Evolutionary conservation across 2,797 vertebrate species (phyloP), one percentile per base, ranked within the genome.

Genomic region (Allobates femoralis): DNA sequence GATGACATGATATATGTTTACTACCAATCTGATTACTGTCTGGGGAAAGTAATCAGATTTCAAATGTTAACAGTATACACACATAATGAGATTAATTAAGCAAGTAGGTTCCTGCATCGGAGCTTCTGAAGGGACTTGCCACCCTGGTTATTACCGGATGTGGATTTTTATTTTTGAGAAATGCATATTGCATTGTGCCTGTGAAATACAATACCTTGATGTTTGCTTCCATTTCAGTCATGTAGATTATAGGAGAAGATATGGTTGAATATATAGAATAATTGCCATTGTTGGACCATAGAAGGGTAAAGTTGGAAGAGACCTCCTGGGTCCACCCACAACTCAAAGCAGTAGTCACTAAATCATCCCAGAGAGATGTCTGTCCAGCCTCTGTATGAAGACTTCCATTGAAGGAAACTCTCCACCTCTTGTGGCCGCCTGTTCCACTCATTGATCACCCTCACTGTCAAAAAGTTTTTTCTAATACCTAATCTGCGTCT

Each of bases 31-130:
- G 79, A 78, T 83, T 83, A 66, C 56, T 50, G 41, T 81, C 85
- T 83, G 46, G 80, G 85, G 80, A 83, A 21, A 67, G 71, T 69
- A 23, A n/a, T 71, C 32, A 28, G 69, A 51, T 83, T 26, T 83
- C 50, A 83, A 83, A 83, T 79, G 85, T 67, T 79, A 83, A 83
- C 80, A 21, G n/a, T 30, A 34, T 75, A 67, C 62, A n/a, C 18
- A 21, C 19, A 67, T 87, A 87, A 83, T 87, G 62, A 83, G 62
- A 69, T 78, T 73, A 67, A 86, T 86, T 60, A 82, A 56, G 34
- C 32, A 32, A 77, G 62, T 46, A 46, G 32, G 60, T 77, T 87
- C 51, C 16, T 87, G 21, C 21, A 53, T 37, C 28, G 64, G 55
- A 12, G 30, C n/a, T 58, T 73, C 5, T n/a, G n/a, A 26, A 74